A percentile compares a stretch with the other conserved stretches of the same genome.
Evolutionary conservation across 2,113 vertebrate genomes (phyloP).

Genomic region (Electrona antarctica): DNA sequence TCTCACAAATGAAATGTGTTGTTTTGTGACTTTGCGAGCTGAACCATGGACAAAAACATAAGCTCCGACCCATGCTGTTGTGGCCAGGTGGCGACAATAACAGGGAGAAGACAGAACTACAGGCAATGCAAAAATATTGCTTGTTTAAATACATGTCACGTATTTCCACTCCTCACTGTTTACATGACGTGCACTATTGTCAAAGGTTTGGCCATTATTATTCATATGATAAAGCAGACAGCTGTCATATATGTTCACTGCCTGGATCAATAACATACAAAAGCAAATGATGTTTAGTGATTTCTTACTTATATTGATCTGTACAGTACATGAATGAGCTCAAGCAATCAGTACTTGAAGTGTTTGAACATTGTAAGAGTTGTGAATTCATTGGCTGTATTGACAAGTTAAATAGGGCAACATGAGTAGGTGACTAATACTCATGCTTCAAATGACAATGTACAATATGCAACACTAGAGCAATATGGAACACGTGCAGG

Average conservation of each 20-base stretch:
- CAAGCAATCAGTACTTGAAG: conserved; percentile 11
- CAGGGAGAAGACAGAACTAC: no score
- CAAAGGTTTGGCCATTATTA: not conserved
- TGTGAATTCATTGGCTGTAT: conserved; percentile 3
- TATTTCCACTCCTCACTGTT: not conserved
- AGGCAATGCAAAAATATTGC: no score
- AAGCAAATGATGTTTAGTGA: not conserved
- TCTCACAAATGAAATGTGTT: no score
- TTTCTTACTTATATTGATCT: conserved; percentile 14
- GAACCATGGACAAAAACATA: no score
- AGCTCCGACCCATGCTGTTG: no score
- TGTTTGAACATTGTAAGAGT: conserved; percentile 7
- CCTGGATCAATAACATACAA: conserved; percentile 18
- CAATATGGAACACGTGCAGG: not conserved
- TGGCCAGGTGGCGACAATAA: no score
- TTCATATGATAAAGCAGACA: not conserved
- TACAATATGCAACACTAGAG: not conserved
- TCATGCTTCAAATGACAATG: not conserved
- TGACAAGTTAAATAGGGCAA: conserved; percentile 1
- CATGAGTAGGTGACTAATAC: not conserved
- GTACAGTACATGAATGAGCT: conserved; percentile 8
- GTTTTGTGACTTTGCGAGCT: no score
- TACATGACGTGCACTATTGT: conserved; percentile 19
- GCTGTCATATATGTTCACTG: not conserved
- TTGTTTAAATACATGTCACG: conserved; percentile 7